These are phyloP conservation scores for Dermochelys coriacea DNA, from an alignment of 2,797 vertebrate species.

Conservation along the genomic window DNA sequence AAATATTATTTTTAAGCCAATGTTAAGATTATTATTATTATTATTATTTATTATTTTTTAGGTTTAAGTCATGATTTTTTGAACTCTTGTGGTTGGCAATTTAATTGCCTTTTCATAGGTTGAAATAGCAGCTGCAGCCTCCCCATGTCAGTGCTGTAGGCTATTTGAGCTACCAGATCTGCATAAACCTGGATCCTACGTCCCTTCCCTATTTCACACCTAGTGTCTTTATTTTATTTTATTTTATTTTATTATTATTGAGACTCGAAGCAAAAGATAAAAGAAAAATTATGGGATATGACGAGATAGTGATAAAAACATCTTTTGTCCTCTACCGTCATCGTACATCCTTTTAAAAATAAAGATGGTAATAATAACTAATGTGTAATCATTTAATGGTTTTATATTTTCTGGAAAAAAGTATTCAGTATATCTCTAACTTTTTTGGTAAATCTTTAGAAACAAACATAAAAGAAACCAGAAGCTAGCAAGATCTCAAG, in stretches of 20 bases:
- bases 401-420: neutral
- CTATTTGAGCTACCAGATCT: neutral
- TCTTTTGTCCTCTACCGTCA: neutral
- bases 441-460: neutral
- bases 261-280: neutral
- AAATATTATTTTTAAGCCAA: neutral
- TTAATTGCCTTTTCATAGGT: neutral
- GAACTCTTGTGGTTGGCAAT: neutral
- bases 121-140: fast-evolving
- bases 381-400: neutral
- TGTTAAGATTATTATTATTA: neutral
- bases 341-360: neutral
- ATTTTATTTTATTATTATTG: neutral
- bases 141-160: neutral
- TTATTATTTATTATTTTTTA: neutral
- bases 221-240: neutral
- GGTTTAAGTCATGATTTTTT: neutral
- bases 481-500: neutral
- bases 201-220: neutral
- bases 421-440: neutral
- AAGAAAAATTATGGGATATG: neutral
- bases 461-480: neutral
- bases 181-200: neutral
- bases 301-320: neutral
- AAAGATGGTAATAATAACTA: neutral